These are phyloP conservation scores for Leptopilina clavipes DNA, from an alignment of 1,140 invertebrate genomes.

Conservation along the genomic window DNA sequence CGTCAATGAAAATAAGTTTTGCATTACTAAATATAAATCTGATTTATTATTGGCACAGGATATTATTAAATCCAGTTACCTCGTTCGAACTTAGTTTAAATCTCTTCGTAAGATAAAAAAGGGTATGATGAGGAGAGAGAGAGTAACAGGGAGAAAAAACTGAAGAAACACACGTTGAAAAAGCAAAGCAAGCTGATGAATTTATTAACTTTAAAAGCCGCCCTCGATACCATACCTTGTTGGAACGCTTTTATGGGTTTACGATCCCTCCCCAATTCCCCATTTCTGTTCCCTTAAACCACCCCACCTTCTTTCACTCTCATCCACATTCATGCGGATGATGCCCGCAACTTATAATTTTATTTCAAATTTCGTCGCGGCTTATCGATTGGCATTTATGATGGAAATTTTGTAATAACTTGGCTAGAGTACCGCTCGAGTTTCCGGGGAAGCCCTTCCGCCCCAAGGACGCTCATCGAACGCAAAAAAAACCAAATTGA, in stretches of 20 bases:
- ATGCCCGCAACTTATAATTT: constrained; percentile 65
- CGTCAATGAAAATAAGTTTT: constrained; percentile 39
- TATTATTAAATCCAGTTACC: constrained; percentile 72
- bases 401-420: constrained; percentile 66
- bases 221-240: constrained; percentile 59
- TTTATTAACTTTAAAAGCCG: constrained; percentile 72
- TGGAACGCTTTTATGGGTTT: constrained; percentile 63
- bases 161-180: constrained; percentile 45
- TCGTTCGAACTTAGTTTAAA: constrained; percentile 69
- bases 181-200: constrained; percentile 64
- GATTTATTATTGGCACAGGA: constrained; percentile 70
- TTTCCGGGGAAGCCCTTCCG: neutral
- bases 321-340: constrained; percentile 46
- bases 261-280: constrained; percentile 47
- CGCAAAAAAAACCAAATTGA: constrained; percentile 1
- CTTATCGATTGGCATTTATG: constrained; percentile 64
- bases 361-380: constrained; percentile 64
- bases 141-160: constrained; percentile 27
- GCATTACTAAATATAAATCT: constrained; percentile 65
- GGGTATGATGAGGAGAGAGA: constrained; percentile 37
- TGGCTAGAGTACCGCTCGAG: constrained; percentile 46
- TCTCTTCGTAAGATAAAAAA: constrained; percentile 59
- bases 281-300: constrained; percentile 31
- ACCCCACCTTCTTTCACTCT: neutral
- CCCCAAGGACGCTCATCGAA: neutral